Base-by-base conservation (phyloP, 1,140 invertebrate species). In the Drosophila busckii region DNA sequence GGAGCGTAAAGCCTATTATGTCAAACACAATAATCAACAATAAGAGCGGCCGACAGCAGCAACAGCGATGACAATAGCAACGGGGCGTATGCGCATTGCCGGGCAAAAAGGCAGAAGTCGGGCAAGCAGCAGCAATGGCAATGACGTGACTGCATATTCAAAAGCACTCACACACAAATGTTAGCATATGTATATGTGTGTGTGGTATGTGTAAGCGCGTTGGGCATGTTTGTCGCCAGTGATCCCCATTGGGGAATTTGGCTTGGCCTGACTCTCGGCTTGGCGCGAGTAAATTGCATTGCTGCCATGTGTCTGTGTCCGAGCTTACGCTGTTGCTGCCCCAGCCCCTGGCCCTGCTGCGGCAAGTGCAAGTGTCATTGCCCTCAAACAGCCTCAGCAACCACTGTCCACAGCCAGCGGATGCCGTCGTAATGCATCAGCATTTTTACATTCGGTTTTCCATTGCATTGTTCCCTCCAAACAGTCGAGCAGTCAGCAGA, bases 11-110 rank as follows among this genome's bases (percentile, higher is more conserved):
- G 82, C 70, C 80, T 82, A 85, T 84, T 84, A 84, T 82, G 82
- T 76, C 80, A 76, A 85, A 84, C 80, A 84, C 73, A 84, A 84
- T 84, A 84, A 84, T 84, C 80, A 84, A 84, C 73, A 75, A 73
- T 45, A 49, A 71, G 53, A 55, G 23, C 12, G 25, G 34, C 20
- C 13, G 53, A 52, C 58, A 66, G 53, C 64, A 40, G 28, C 50
- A 55, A 31, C 54, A 40, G 59, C 46, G 44, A 80, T 60, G 54
- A 64, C 62, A 64, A 55, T 50, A 65, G 49, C 49, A 85, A 70
- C 55, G 26, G 59, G 61, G 49, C 69, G 64, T 80, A 80, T 80
- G 73, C 54, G 59, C 68, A 73, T 58, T 64, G 62, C 22, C 53
- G 35, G 66, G 29, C 22, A 22, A 26, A n/a, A 34, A 25, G 12